Percentiles rank a stretch among this genome's conserved stretches.
phyloP scores from a whole-genome alignment of 2,797 vertebrate genomes.

The Chromis chromis region DNA sequence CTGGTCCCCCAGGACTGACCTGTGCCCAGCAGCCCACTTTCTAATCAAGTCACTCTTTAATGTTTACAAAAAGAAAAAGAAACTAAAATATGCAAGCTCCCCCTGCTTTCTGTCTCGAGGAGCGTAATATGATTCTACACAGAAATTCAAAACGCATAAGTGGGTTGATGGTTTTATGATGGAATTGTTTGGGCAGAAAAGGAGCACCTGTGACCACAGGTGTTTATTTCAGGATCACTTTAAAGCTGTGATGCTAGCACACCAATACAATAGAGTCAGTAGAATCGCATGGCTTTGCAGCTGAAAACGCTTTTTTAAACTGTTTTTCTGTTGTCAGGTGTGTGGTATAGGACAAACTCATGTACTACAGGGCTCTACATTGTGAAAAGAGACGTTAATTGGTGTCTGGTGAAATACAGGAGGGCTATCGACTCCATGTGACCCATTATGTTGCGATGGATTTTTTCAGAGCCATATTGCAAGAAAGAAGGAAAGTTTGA shows the following conservation, averaged over 20 bases:
- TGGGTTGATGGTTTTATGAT: constrained; percentile 64
- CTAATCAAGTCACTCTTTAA: constrained; percentile 75
- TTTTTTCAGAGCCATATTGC: constrained; percentile 80
- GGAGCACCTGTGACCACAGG: constrained; percentile 81
- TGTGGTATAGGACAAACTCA: constrained; percentile 75
- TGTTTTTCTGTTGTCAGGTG: constrained; percentile 63
- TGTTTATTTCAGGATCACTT: constrained; percentile 73
- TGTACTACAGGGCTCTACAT: constrained; percentile 85
- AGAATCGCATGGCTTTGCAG: constrained; percentile 81
- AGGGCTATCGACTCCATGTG: constrained; percentile 65
- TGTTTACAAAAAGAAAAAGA: constrained; percentile 76
- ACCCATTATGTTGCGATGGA: constrained; percentile 54
- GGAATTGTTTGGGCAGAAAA: constrained; percentile 69
- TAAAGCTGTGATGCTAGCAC: constrained; percentile 78
- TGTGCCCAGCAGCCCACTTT: constrained; percentile 71
- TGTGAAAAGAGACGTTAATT: constrained; percentile 60
- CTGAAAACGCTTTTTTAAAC: constrained; percentile 67
- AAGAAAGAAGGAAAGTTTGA: constrained; percentile 64
- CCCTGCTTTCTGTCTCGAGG: constrained; percentile 60
- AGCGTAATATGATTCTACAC: constrained; percentile 56
- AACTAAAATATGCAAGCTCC: constrained; percentile 82
- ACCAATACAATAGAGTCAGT: constrained; percentile 68
- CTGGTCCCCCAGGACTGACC: constrained; percentile 72
- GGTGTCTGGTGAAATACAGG: constrained; percentile 57
- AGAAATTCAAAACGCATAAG: constrained; percentile 54